Conservation (phyloP, 2,888 invertebrate species). For the Brachyptera putata region DNA sequence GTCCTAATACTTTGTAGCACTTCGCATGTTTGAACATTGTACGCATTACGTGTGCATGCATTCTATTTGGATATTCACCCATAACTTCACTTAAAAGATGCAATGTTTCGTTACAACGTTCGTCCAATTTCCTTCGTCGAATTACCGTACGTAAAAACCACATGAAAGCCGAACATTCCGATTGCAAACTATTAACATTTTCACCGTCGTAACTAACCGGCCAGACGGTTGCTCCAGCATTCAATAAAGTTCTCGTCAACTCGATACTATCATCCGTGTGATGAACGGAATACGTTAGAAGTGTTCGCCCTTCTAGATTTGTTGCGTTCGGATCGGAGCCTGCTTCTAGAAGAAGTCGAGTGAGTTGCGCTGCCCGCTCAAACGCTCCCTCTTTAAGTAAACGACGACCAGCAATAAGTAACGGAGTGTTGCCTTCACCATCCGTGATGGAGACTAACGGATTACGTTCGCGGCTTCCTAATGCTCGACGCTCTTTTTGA, state of each 20-base stretch:
- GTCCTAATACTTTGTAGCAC: slow-evolving; percentile 39
- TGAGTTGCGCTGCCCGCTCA: slow-evolving; percentile 35
- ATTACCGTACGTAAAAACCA: slow-evolving; percentile 40
- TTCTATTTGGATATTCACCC: slow-evolving; percentile 38
- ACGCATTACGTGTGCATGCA: slow-evolving; percentile 39
- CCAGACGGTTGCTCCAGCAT: slow-evolving; percentile 40
- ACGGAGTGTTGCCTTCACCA: slow-evolving; percentile 35
- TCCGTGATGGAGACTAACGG: slow-evolving; percentile 29
- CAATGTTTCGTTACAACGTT: slow-evolving; percentile 36
- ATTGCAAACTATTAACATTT: too few relatives aligned
- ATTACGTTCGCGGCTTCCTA: slow-evolving; percentile 13
- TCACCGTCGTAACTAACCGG: too few relatives aligned
- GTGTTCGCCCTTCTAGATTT: slow-evolving; percentile 38
- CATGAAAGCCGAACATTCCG: slow-evolving; percentile 36
- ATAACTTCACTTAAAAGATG: slow-evolving; percentile 36
- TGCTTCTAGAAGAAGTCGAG: slow-evolving; percentile 35
- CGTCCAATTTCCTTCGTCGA: slow-evolving; percentile 37
- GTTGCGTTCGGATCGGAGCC: slow-evolving; percentile 38
- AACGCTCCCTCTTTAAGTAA: slow-evolving; percentile 37
- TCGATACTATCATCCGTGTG: slow-evolving; percentile 38
- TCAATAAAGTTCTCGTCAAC: slow-evolving; percentile 39
- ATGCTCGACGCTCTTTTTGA: slow-evolving; percentile 18
- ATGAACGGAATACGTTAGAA: slow-evolving; percentile 39
- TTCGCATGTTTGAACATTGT: slow-evolving; percentile 40
- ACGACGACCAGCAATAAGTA: slow-evolving; percentile 34